Conservation (phyloP, 1,140 invertebrate species). For the Drosophila ananassae region DNA sequence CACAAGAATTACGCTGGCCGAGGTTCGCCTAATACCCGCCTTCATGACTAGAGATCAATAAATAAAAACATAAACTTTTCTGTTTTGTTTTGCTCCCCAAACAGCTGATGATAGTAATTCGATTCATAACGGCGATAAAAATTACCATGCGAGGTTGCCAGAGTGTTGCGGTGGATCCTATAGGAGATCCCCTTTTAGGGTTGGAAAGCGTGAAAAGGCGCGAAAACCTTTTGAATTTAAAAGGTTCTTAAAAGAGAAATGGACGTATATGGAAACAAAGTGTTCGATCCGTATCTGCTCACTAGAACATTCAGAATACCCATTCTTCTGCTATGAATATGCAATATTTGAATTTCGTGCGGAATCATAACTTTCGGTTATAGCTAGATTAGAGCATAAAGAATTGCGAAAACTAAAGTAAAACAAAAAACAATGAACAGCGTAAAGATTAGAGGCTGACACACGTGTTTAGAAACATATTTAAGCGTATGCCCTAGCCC, state of each 20-base stretch:
- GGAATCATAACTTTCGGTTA: constrained; percentile 18
- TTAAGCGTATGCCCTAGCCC: constrained; percentile 31
- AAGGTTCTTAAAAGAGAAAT: too few species aligned
- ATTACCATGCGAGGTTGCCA: background rate
- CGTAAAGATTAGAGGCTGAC: constrained; percentile 20
- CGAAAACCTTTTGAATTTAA: background rate
- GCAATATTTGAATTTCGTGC: constrained; percentile 51
- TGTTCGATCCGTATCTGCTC: too few species aligned
- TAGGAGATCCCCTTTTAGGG: background rate
- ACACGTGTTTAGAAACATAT: constrained; percentile 57
- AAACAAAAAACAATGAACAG: constrained; percentile 11
- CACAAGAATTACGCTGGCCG: constrained; percentile 62
- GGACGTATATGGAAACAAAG: too few species aligned
- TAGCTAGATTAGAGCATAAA: constrained; percentile 2
- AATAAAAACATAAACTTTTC: background rate
- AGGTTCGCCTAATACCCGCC: constrained; percentile 43
- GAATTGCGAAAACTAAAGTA: background rate
- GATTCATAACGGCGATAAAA: constrained; percentile 29
- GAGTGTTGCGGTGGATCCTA: background rate
- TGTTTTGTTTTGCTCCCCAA: constrained; percentile 12
- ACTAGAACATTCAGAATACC: background rate
- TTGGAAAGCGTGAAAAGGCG: constrained; percentile 6
- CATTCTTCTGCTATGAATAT: constrained; percentile 21
- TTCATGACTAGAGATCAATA: constrained; percentile 16
- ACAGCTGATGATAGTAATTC: constrained; percentile 18